Evolutionary conservation across 2,888 invertebrate species (phyloP), one percentile per base, ranked within the genome.

Genomic region (Caenorhabditis afra): DNA sequence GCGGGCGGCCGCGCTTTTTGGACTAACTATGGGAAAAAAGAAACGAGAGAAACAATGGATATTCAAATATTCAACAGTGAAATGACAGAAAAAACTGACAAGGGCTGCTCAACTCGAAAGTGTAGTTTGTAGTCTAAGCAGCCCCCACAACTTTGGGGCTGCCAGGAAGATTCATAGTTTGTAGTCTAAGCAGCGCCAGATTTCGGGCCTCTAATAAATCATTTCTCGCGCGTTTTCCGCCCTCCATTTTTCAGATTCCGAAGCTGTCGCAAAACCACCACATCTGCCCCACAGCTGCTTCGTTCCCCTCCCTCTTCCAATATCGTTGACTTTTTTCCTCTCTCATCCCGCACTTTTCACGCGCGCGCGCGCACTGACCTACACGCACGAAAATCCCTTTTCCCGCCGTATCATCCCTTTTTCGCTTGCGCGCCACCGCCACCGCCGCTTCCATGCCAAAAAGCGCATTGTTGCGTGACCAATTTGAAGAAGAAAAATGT

Each of bases 381-480:
- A 41, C 41, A 2, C 41, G 12, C 29, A 5, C 29, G 29, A 29
- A 29, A 29, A 29, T 29, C 29, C 29, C 7, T 5, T 29, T 29
- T 29, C 29, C 29, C 29, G 29, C 29, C 29, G 29, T 29, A 29
- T 29, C 29, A 41, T 41, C 7, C 14, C 16, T 47, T 47, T 47
- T 47, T 16, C 47, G 16, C 29, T 7, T 29, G 3, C 7, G 3
- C 29, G n/a, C n/a, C n/a, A n/a, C n/a, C n/a, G n/a, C 29, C 4
- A 29, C 29, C 29, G 29, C 29, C 14, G 12, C 44, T 44, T 44
- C 14, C 47, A 47, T 47, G 47, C 22, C 49, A 20, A 49, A 49
- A 52, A 52, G 29, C 52, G 29, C 52, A 52, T 5, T 52, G 52
- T 52, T 52, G 52, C 52, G 29, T 52, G 52, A 52, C 49, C 45